Percentiles rank a stretch among this genome's conserved stretches.
These are phyloP conservation scores for Urechis unicinctus DNA, from an alignment of 2,888 invertebrate genomes.

Conservation along the genomic window DNA sequence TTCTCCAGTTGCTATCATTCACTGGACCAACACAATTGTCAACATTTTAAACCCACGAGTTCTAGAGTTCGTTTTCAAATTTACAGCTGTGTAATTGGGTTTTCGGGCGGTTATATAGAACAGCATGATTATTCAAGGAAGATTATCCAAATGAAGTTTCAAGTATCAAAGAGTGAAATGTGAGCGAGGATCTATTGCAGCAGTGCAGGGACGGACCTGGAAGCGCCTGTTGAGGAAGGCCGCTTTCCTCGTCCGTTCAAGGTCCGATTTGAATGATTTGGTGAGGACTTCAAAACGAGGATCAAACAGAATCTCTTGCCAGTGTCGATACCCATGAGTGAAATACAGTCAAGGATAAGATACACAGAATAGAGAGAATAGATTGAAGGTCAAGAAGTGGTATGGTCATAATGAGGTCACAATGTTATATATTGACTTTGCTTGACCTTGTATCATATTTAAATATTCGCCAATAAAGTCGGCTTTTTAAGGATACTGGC, in stretches of 20 bases:
- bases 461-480: too few relatives aligned
- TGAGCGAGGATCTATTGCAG: too few relatives aligned
- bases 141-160: not conserved
- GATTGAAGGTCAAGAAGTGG: too few relatives aligned
- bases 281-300: constrained; percentile 24
- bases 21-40: too few relatives aligned
- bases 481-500: too few relatives aligned
- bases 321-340: constrained; percentile 26
- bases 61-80: too few relatives aligned
- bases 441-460: not conserved
- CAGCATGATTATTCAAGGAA: not conserved
- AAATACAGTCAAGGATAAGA: not conserved
- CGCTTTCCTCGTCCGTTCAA: constrained; percentile 18
- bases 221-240: constrained; percentile 25
- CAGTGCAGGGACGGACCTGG: constrained; percentile 19
- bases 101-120: not conserved
- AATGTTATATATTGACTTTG: too few relatives aligned
- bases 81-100: too few relatives aligned
- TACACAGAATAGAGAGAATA: too few relatives aligned
- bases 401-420: too few relatives aligned
- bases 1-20: too few relatives aligned
- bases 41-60: too few relatives aligned
- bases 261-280: constrained; percentile 21
- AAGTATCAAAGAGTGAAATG: not conserved
- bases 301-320: constrained; percentile 26